These are phyloP conservation scores for Drosophila barbarae DNA, from an alignment of 2,888 invertebrate species.

Conservation along the genomic window DNA sequence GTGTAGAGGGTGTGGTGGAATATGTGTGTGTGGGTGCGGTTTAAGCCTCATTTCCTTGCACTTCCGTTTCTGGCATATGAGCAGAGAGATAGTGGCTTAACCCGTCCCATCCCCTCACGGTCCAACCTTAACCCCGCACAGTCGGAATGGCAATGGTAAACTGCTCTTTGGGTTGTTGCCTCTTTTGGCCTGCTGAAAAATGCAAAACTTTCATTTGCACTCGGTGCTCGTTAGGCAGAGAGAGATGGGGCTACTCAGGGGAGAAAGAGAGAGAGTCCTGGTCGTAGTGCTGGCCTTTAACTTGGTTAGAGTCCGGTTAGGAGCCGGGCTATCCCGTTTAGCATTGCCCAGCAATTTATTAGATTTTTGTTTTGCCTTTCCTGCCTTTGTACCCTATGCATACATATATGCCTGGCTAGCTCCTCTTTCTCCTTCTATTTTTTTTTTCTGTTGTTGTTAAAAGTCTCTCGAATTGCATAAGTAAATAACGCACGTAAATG, in stretches of 20 bases:
- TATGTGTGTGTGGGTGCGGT: conserved; percentile 56
- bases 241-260: not conserved
- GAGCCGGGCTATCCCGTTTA: conserved; percentile 51
- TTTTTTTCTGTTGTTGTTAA: conserved; percentile 7
- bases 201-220: conserved; percentile 70
- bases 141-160: conserved; percentile 54
- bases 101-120: not conserved
- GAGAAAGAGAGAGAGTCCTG: not conserved
- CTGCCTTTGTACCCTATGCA: conserved; percentile 11
- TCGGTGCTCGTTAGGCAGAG: conserved; percentile 52
- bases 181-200: conserved; percentile 59
- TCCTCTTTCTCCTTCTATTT: not conserved
- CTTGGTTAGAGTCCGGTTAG: conserved; percentile 55
- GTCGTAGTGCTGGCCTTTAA: conserved; percentile 54
- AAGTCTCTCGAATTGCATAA: conserved; percentile 53
- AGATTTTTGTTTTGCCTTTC: conserved; percentile 53
- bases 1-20: not conserved
- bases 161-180: conserved; percentile 51
- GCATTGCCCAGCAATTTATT: conserved; percentile 64
- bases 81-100: conserved; percentile 44
- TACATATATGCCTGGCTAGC: not conserved
- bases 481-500: conserved; percentile 71
- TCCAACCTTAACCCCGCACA: conserved; percentile 35
- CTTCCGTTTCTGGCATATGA: conserved; percentile 61
- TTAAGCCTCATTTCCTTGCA: conserved; percentile 71